Evolutionary conservation across 2,888 invertebrate species (phyloP).

Genomic region (Drosophila incognita): DNA sequence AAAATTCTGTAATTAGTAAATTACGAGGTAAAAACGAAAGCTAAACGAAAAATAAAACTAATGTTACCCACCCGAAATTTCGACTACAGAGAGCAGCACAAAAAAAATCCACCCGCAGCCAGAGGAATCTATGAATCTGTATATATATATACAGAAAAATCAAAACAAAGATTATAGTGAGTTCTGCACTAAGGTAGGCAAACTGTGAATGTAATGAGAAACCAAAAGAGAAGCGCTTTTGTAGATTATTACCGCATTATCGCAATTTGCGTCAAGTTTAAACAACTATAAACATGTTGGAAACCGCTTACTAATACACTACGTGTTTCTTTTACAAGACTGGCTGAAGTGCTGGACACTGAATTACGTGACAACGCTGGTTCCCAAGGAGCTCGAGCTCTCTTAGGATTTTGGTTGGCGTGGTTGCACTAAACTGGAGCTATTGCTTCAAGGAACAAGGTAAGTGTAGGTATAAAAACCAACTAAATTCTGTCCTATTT

Average conservation of each 20-base stretch:
- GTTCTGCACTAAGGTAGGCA: slow-evolving; percentile 45
- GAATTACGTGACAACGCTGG: slow-evolving; percentile 35
- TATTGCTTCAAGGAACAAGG: slow-evolving; percentile 37
- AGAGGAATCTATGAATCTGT: slow-evolving; percentile 9
- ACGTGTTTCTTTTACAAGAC: slow-evolving; percentile 79
- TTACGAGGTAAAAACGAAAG: slow-evolving; percentile 49
- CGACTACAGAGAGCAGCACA: slow-evolving; percentile 44
- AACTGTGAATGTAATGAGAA: slow-evolving; percentile 5
- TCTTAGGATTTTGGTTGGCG: slow-evolving; percentile 42
- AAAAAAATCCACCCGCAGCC: slow-evolving; percentile 15
- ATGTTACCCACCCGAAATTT: slow-evolving; percentile 70
- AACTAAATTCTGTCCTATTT: slow-evolving; percentile 2
- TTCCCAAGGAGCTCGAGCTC: slow-evolving; percentile 43
- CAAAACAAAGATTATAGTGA: slow-evolving; percentile 23
- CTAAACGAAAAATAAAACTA: slow-evolving; percentile 61
- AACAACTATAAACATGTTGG: slow-evolving; percentile 27
- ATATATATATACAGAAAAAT: slow-evolving; percentile 16
- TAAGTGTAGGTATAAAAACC: slow-evolving; percentile 55
- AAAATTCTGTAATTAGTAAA: slow-evolving; percentile 63
- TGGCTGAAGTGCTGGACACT: slow-evolving; percentile 67
- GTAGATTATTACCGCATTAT: slow-evolving; percentile 26
- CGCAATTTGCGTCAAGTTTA: slow-evolving; percentile 41
- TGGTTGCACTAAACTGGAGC: slow-evolving; percentile 29
- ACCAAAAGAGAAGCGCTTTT: slow-evolving; percentile 32
- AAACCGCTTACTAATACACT: slow-evolving; percentile 67